Percentiles rank a stretch among this genome's conserved stretches.
Conservation (phyloP, 37 sponge, comb jelly and placozoan genomes). For the Cliona cf. orientalis region DNA sequence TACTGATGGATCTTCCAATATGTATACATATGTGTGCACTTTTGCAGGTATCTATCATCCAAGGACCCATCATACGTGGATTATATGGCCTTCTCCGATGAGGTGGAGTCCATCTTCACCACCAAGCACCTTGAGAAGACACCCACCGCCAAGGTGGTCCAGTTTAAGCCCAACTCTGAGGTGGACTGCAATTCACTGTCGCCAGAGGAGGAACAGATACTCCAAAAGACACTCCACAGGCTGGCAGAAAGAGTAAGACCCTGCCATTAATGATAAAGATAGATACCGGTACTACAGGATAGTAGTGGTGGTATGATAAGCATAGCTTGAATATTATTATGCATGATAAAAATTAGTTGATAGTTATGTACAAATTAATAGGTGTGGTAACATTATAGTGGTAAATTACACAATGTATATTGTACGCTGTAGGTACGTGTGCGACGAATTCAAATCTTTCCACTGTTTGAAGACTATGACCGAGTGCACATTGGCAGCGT, state of each 20-base stretch:
- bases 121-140: conserved; percentile 79
- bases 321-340: background rate
- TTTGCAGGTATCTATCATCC: conserved; percentile 37
- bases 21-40: background rate
- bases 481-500: conserved; percentile 89
- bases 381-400: too few relatives aligned
- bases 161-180: conserved; percentile 38
- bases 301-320: background rate
- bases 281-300: conserved; percentile 5
- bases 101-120: conserved; percentile 87
- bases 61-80: conserved; percentile 62
- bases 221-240: conserved; percentile 59
- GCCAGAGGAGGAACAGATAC: conserved; percentile 67
- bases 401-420: too few relatives aligned
- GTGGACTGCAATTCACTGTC: conserved; percentile 24
- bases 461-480: conserved; percentile 95
- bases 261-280: too few relatives aligned
- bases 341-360: too few relatives aligned
- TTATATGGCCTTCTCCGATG: conserved; percentile 82
- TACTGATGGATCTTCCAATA: background rate
- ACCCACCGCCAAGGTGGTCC: conserved; percentile 55
- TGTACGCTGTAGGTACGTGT: conserved; percentile 70
- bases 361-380: too few relatives aligned
- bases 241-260: conserved; percentile 78
- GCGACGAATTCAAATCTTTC: conserved; percentile 81